These are phyloP conservation scores for Cerastoderma edule DNA, from an alignment of 2,888 invertebrate genomes.

Conservation along the genomic window DNA sequence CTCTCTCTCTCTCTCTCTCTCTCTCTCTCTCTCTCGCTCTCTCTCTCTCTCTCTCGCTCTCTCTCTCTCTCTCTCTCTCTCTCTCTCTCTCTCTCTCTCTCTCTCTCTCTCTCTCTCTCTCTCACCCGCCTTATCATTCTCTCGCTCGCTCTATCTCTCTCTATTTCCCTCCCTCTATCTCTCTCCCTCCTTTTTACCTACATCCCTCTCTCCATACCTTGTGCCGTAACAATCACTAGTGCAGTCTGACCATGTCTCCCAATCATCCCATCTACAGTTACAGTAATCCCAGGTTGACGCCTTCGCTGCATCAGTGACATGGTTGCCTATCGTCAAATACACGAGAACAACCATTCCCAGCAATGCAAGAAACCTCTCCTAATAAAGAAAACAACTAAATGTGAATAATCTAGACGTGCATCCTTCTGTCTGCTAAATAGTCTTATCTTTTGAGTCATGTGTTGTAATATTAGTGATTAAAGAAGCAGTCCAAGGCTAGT, in stretches of 20 bases:
- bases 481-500: no score
- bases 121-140: background rate
- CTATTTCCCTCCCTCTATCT: background rate
- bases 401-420: no score
- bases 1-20: background rate
- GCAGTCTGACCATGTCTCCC: constrained; percentile 3
- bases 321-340: no score
- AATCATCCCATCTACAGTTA: constrained; percentile 15
- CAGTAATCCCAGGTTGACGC: constrained; percentile 7
- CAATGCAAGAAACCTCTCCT: no score
- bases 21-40: background rate
- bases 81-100: constrained; percentile 1
- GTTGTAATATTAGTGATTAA: no score
- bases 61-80: constrained; percentile 1
- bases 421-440: no score
- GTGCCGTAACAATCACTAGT: background rate
- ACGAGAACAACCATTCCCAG: no score
- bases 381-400: no score
- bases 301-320: background rate
- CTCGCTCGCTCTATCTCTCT: background rate
- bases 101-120: constrained; percentile 1
- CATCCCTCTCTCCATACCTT: background rate
- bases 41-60: background rate
- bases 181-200: background rate
- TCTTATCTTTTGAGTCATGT: no score